Conservation (phyloP, 1,140 invertebrate species). For the Ganaspis sp. region DNA sequence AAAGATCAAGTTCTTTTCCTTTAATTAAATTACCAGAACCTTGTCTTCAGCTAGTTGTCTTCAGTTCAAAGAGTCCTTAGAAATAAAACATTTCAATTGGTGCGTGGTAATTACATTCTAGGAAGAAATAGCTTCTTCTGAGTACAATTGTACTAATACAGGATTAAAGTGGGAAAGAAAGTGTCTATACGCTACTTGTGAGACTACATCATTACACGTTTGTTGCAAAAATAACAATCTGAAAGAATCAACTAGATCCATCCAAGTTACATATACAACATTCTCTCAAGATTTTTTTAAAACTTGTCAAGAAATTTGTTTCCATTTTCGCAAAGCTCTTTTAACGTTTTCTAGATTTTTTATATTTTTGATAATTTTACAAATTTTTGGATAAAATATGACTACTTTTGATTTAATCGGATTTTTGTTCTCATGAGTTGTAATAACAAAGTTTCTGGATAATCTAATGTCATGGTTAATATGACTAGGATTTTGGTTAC, state of each 20-base stretch:
- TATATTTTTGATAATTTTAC: too few species aligned
- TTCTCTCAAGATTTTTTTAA: slow-evolving; percentile 1
- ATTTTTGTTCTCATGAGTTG: too few species aligned
- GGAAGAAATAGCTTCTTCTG: slow-evolving; percentile 39
- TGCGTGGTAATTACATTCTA: slow-evolving; percentile 44
- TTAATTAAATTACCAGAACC: slow-evolving; percentile 40
- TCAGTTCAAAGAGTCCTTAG: slow-evolving; percentile 19
- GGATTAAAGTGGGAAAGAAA: not conserved
- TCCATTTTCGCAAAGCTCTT: not conserved
- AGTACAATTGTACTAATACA: slow-evolving; percentile 4
- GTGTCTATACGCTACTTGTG: not conserved
- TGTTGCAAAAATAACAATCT: not conserved
- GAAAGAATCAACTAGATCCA: slow-evolving; percentile 10
- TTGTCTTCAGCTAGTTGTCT: not conserved
- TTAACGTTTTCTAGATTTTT: not conserved
- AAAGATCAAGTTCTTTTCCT: slow-evolving; percentile 35
- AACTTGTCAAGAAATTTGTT: too few species aligned
- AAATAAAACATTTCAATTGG: slow-evolving; percentile 44
- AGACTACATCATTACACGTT: not conserved
- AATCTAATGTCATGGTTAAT: too few species aligned
- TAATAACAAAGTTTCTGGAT: too few species aligned
- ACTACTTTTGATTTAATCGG: too few species aligned
- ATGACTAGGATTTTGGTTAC: too few species aligned
- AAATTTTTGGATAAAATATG: too few species aligned
- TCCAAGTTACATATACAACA: not conserved